These are phyloP conservation scores for Philhelius pedissequus DNA, from an alignment of 2,888 invertebrate genomes.

Conservation along the genomic window DNA sequence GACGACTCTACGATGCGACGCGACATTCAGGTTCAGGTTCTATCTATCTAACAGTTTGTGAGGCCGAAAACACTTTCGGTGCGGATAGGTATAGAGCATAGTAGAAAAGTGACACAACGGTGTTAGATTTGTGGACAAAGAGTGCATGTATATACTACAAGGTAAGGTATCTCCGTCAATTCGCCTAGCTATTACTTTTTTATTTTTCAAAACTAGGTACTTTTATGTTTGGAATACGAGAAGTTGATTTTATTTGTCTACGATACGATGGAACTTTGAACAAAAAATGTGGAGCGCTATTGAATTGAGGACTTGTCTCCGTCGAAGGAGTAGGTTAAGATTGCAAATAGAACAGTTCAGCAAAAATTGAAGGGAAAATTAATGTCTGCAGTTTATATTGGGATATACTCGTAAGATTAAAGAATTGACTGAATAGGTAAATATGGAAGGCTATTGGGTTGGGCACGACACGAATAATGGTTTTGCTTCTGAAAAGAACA, in stretches of 20 bases:
- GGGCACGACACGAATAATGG: neutral
- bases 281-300: slow-evolving; percentile 21
- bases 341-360: neutral
- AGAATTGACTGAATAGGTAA: neutral
- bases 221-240: neutral
- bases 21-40: too few relatives aligned
- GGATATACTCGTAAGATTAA: neutral
- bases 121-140: slow-evolving; percentile 13
- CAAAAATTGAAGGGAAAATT: slow-evolving; percentile 21
- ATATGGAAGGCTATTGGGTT: neutral
- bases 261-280: neutral
- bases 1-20: neutral
- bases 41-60: slow-evolving; percentile 28
- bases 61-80: slow-evolving; percentile 61
- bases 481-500: neutral
- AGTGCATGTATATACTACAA: neutral
- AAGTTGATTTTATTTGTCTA: slow-evolving; percentile 25
- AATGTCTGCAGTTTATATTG: neutral
- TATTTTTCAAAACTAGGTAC: neutral
- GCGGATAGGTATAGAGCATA: slow-evolving; percentile 30
- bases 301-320: slow-evolving; percentile 34
- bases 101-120: slow-evolving; percentile 42
- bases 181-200: slow-evolving; percentile 14
- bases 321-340: slow-evolving; percentile 45
- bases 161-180: slow-evolving; percentile 8